Base-by-base conservation (phyloP, 1,140 invertebrate species). In the Hylaeus anthracinus region DNA sequence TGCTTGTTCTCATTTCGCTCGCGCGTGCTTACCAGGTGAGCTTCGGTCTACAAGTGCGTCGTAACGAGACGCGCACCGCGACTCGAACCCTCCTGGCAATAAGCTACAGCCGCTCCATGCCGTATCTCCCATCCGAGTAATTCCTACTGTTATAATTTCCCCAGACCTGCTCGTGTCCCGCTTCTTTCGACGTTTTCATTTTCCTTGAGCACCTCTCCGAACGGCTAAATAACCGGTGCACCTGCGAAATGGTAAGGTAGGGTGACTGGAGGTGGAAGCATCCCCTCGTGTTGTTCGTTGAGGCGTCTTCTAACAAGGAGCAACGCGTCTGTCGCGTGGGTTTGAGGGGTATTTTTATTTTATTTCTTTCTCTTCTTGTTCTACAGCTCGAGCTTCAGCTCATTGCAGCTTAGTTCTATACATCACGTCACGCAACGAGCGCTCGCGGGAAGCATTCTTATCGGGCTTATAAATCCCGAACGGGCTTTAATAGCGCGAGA, bases 31-130 rank as follows among this genome's bases (percentile, higher is more conserved):
- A 51, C 69, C 83, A 86, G 84, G 74, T 71, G 58, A 86, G 74
- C 75, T 61, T 64, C 26, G 14, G 48, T 41, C 70, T 70, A 83
- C 81, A 86, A 86, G 71, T 58, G 84, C 74, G 41, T 41, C 51
- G 71, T 86, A 84, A 87, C 86, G 86, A 87, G 86, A 75, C 14
- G 66, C 78, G 74, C 78, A 77, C 69, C n/a, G 73, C 77, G 84
- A n/a, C 5, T 15, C 58, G 55, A n/a, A 56, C 41, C 71, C 60
- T 48, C 58, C 5, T 15, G 67, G 78, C 71, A 86, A 87, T 86
- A 87, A 86, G 71, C 73, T 79, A 83, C 86, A 86, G 77, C 86
- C 84, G 86, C 61, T 86, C 56, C 77, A 72, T 55, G 45, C 79
- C 65, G 69, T 78, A 66, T 78, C 79, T 85, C 56, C 70, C 77